phyloP scores from a whole-genome alignment of 2,113 vertebrate genomes.

The Albula goreensis region DNA sequence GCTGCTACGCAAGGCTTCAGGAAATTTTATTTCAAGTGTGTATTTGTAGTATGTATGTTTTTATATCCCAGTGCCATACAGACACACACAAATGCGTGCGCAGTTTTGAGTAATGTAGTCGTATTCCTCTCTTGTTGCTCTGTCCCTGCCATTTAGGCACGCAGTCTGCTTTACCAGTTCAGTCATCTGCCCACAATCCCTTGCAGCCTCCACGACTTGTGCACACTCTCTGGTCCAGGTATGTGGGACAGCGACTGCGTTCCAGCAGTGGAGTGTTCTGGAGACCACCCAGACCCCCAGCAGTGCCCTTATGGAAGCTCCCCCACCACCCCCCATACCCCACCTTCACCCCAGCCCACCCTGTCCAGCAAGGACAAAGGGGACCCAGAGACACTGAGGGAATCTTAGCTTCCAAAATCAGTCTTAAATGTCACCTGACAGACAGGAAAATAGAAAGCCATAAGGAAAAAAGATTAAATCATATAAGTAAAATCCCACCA shows the following conservation, averaged over 20 bases:
- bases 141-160: conserved; percentile 68
- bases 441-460: neutral
- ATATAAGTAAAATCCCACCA: no score
- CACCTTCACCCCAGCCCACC: conserved; percentile 58
- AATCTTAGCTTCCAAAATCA: conserved; percentile 87
- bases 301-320: conserved; percentile 91
- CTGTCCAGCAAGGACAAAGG: conserved; percentile 67
- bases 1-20: no score
- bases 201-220: conserved; percentile 91
- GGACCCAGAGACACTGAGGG: conserved; percentile 77
- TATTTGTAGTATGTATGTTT: no score
- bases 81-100: no score
- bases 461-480: no score
- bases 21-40: no score
- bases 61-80: no score
- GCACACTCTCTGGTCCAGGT: conserved; percentile 88
- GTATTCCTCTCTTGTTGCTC: neutral
- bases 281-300: conserved; percentile 81
- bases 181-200: conserved; percentile 89
- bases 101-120: neutral
- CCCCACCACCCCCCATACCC: conserved; percentile 66
- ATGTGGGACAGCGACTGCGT: conserved; percentile 99
- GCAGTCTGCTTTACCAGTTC: conserved; percentile 95
- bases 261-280: conserved; percentile 90
- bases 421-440: conserved; percentile 30